Base-by-base conservation (phyloP, 1,140 invertebrate species). In the Megalopta genalis region DNA sequence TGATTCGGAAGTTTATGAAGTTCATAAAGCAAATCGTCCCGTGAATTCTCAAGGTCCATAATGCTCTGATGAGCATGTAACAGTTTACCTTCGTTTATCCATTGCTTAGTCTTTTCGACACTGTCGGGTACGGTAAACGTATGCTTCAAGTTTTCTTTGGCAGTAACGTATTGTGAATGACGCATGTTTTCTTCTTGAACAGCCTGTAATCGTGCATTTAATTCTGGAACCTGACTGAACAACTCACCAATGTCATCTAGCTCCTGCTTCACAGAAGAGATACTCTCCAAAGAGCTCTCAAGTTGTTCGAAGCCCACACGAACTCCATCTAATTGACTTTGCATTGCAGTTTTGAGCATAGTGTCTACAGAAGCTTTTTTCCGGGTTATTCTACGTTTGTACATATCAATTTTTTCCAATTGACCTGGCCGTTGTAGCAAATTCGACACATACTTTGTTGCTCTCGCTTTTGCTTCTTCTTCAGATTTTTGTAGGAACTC, bases 71-170 rank as follows among this genome's bases (percentile, higher is more conserved):
- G 98, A 16, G 99, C 98, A 92, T 98, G 96, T 0, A 99, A 91
- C 16, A 99, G 93, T 92, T 99, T 99, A 67, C 98, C 98, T 85
- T 99, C 98, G 82, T 96, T 96, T 78, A 99, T 99, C 93, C 97
- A 97, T 69, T 97, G 96, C 87, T 98, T 96, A 0, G 98, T 99
- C 93, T 98, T 98, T 73, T 97, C 96, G 2, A 99, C 97, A 93
- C 97, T 99, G 89, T 99, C 98, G 16, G 98, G 98, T 0, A 99
- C 98, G 63, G 98, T 99, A 87, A 99, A 99, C 76, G 99, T 99
- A 89, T 99, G 98, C 90, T 99, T 99, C 8, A 99, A 93, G 92
- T 99, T 99, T 89, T 99, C 98, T 94, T 98, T 98, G 2, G 99
- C 98, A 16, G 98, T 99, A 0, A 98, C 98, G 91, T 99, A 99